These are phyloP conservation scores for Trilocha varians DNA, from an alignment of 2,888 invertebrate genomes.

Conservation along the genomic window DNA sequence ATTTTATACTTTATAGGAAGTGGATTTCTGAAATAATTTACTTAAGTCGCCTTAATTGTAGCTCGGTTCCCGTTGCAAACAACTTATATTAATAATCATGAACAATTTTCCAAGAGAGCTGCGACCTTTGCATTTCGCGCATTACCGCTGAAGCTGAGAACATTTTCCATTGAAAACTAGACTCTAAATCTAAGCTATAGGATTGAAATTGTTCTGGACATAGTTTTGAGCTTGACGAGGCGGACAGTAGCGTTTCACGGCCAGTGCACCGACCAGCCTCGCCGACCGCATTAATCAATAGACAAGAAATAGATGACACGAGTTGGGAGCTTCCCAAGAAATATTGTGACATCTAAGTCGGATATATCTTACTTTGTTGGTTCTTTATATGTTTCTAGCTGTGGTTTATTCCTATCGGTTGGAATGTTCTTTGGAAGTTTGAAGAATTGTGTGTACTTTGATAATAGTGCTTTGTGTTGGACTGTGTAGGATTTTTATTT, in stretches of 20 bases:
- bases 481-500: no score
- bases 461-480: no score
- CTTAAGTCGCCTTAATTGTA: no score
- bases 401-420: background rate
- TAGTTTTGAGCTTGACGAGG: slow-evolving; percentile 11
- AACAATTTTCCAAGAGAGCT: slow-evolving; percentile 37
- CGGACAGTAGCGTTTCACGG: slow-evolving; percentile 31
- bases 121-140: slow-evolving; percentile 34
- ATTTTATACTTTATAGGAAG: no score
- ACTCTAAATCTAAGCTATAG: slow-evolving; percentile 10
- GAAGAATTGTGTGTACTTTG: no score
- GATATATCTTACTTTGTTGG: background rate
- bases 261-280: slow-evolving; percentile 28
- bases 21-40: no score
- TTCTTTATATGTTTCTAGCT: background rate
- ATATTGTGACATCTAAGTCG: background rate
- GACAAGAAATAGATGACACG: slow-evolving; percentile 6
- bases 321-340: background rate
- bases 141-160: slow-evolving; percentile 12
- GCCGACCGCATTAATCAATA: slow-evolving; percentile 27
- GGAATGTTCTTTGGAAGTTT: no score
- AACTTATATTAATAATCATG: slow-evolving; percentile 18
- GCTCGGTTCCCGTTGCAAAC: no score
- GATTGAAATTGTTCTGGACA: slow-evolving; percentile 15
- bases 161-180: slow-evolving; percentile 9